These are phyloP conservation scores for Lobophora halterata DNA, from an alignment of 2,888 invertebrate genomes.

Conservation along the genomic window DNA sequence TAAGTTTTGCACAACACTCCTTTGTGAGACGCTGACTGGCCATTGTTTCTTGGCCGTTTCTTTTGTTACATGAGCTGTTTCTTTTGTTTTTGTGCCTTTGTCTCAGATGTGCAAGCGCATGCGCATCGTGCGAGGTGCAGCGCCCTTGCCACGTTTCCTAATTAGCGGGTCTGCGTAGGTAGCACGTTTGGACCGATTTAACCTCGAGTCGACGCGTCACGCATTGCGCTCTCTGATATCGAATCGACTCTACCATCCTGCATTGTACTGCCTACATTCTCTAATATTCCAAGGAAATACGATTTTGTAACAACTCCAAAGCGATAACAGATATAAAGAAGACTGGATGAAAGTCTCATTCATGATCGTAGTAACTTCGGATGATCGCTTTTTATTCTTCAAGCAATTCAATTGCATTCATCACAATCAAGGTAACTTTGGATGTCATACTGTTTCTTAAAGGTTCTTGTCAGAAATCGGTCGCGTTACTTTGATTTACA, in stretches of 20 bases:
- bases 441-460: neutral
- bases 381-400: too few species aligned
- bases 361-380: too few species aligned
- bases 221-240: constrained; percentile 36
- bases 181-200: constrained; percentile 60
- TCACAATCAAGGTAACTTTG: too few species aligned
- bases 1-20: constrained; percentile 54
- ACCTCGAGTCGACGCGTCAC: constrained; percentile 57
- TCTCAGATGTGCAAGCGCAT: constrained; percentile 43
- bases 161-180: constrained; percentile 69
- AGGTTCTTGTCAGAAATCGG: constrained; percentile 5
- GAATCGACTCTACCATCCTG: constrained; percentile 9
- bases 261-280: constrained; percentile 8
- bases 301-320: neutral
- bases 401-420: too few species aligned
- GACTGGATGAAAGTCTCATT: too few species aligned
- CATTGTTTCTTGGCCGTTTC: constrained; percentile 58
- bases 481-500: constrained; percentile 13
- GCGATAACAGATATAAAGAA: too few species aligned
- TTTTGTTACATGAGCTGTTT: constrained; percentile 52
- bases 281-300: neutral
- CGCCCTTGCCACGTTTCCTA: constrained; percentile 74
- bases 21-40: constrained; percentile 54
- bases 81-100: constrained; percentile 49
- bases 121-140: constrained; percentile 58